Base-by-base conservation (phyloP, 2,888 invertebrate genomes). In the Saturnia japonica region DNA sequence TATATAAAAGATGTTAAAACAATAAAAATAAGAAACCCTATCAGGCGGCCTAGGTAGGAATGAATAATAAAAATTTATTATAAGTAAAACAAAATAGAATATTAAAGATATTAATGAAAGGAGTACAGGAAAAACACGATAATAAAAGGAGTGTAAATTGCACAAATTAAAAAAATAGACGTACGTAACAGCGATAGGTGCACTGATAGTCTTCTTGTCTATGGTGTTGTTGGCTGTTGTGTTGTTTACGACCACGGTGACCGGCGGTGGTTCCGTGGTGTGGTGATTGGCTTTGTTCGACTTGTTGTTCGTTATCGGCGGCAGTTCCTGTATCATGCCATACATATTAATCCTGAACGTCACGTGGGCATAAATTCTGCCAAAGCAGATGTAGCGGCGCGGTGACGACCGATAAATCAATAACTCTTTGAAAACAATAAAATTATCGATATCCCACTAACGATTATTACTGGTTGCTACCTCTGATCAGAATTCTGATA, bases 151-250 rank as follows among this genome's bases (percentile, higher is more conserved):
- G 34, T 34, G 34, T 14, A 28, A 28, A 28, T 0, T 60, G 14
- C 25, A 60, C 14, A 60, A 14, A 60, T 25, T 67, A 51, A 19
- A 68, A 34, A 62, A 16, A 9, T 14, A 34, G 66, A 90, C 93
- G 90, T 70, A 94, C 94, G 94, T 94, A 79, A 93, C 94, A 75
- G 94, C 91, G 14, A 94, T 93, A n/a, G 94, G 94, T 25, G 94
- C 93, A 77, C 94, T 94, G 73, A 93, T 94, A 67, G 80, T 91
- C 78, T 93, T 94, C 86, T 94, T 94, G 79, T 94, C 93, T 75
- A 93, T 93, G 74, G 91, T 89, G 73, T 91, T 91, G 79, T 88
- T 90, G 28, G 89, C 82, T 72, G 86, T 81, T 28, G 88, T 81
- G 79, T 86, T 89, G 82, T 85, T 87, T 75, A 74, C 75, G 62